phyloP scores from a whole-genome alignment of 2,113 vertebrate genomes.

The Chrysochloris asiatica region DNA sequence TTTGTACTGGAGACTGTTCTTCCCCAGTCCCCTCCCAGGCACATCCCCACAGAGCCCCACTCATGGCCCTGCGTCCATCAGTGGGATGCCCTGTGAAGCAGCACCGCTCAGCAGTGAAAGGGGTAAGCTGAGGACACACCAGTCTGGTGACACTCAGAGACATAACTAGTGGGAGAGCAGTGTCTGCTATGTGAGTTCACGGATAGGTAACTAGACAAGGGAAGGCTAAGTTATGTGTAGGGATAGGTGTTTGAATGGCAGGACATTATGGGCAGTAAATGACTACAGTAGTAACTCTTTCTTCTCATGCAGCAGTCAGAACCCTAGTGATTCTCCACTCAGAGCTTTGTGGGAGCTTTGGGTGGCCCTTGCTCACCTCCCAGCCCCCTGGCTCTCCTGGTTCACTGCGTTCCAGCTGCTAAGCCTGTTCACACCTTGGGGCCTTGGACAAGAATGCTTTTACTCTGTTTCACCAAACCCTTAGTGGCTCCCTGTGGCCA shows the following conservation, averaged over 20 bases:
- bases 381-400: not conserved
- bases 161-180: not conserved
- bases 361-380: not conserved
- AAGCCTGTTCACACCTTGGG: not conserved
- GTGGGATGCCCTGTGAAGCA: not conserved
- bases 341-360: not conserved
- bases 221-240: not conserved
- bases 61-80: not conserved
- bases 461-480: no score
- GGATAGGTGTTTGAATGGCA: not conserved
- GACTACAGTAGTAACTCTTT: not conserved
- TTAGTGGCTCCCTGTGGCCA: no score
- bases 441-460: not conserved
- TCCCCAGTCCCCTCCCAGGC: not conserved
- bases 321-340: rapidly evolving
- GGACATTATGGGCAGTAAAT: not conserved
- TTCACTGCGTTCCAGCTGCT: no score
- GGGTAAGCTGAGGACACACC: not conserved
- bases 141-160: not conserved
- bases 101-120: not conserved
- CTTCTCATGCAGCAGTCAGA: not conserved
- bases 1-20: not conserved
- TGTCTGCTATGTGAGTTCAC: not conserved
- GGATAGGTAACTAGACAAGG: not conserved
- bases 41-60: not conserved